Evolutionary conservation across 2,888 invertebrate species (phyloP), one percentile per base, ranked within the genome.

Genomic region (Noctua janthina): DNA sequence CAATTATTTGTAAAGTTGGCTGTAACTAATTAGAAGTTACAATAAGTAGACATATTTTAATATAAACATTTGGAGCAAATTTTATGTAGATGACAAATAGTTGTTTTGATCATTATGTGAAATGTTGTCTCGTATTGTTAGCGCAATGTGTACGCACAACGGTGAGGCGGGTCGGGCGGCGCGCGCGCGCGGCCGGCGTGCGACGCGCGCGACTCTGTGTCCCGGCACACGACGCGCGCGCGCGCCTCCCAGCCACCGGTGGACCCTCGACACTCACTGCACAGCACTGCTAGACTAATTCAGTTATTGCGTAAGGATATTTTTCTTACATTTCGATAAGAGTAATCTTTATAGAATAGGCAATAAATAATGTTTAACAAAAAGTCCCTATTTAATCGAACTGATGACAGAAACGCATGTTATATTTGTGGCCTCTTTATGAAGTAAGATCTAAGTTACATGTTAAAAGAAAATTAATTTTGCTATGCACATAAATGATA

Each of bases 401-500:
- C 97, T 97, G 97, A 97, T 93, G 95, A 96, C 96, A 95, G 96
- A 96, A 96, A 96, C 96, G 96, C 96, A 96, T 96, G 96, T 96
- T 96, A 96, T 96, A 97, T 95, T 96, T 96, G 97, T 97, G 96
- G 97, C 97, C 97, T 97, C 96, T 96, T 96, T 96, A 96, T 96
- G 92, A 95, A 96, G 89, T 97, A 96, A 97, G 96, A 96, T 96
- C 96, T 97, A 96, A 96, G 97, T 97, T 97, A 97, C 96, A 96
- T 96, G 94, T 96, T 96, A 96, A 97, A 96, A 95, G 95, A 96
- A 90, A 96, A 96, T 95, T 96, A 96, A 96, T 96, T 96, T 97
- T 97, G 96, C 96, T 97, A 96, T 97, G 97, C 97, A 97, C 97
- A 97, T 96, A 97, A 96, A 97, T 97, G 97, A 97, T 97, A 97